Conservation (phyloP, 2,797 vertebrate genomes). For the Bryconaethiops microstoma region DNA sequence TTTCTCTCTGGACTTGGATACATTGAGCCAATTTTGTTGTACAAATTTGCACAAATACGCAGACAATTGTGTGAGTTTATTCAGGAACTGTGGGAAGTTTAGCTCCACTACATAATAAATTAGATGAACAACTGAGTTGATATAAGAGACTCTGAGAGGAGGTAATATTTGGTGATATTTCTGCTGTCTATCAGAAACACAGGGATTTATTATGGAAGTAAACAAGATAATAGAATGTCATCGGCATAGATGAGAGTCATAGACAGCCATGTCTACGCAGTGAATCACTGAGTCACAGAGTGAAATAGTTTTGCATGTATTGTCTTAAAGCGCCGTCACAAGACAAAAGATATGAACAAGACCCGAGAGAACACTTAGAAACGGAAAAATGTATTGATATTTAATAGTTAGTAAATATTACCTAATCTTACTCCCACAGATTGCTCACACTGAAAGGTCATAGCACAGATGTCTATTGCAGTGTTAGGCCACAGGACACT, state of each 20-base stretch:
- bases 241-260: constrained; percentile 16
- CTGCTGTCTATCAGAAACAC: constrained; percentile 6
- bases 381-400: background rate
- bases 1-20: background rate
- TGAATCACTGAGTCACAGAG: background rate
- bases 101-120: background rate
- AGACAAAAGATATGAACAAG: background rate
- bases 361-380: no score
- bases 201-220: background rate
- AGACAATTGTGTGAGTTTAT: background rate
- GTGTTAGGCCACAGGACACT: no score
- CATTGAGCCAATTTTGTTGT: background rate
- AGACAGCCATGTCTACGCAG: background rate
- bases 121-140: background rate
- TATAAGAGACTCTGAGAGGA: background rate
- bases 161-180: background rate
- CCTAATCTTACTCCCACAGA: no score
- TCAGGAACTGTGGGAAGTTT: constrained; percentile 14
- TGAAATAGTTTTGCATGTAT: background rate
- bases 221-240: constrained; percentile 10
- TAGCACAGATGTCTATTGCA: no score
- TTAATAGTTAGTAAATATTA: no score
- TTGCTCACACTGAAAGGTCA: no score
- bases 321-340: background rate
- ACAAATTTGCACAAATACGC: constrained; percentile 6